Evolutionary conservation across 2,113 vertebrate genomes (phyloP).

Genomic region (Mustela nigripes): DNA sequence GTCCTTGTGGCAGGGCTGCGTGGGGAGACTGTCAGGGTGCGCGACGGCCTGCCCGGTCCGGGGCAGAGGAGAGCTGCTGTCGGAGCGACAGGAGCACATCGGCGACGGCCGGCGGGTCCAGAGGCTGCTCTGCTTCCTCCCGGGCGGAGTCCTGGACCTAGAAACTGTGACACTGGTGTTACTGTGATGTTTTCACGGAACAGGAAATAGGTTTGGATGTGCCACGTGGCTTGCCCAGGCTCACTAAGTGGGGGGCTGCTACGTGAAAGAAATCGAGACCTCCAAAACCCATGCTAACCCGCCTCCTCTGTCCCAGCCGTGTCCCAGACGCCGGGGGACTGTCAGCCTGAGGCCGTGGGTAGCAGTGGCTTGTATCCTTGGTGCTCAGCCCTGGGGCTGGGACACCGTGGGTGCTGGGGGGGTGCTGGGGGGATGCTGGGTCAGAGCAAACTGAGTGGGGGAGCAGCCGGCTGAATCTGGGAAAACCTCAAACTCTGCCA

Average conservation of each 20-base stretch:
- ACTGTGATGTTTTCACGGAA: background rate
- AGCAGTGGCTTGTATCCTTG: background rate
- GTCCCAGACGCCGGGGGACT: too few relatives aligned
- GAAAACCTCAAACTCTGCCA: background rate
- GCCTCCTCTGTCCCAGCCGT: background rate
- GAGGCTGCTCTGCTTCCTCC: background rate
- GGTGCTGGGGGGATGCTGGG: rapidly evolving
- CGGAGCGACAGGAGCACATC: background rate
- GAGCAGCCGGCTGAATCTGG: background rate
- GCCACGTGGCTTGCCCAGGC: background rate
- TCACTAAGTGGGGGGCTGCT: background rate
- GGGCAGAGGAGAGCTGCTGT: background rate
- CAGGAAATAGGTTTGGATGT: background rate
- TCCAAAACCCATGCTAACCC: background rate
- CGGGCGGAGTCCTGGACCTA: background rate
- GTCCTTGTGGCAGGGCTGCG: background rate
- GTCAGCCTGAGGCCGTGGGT: background rate
- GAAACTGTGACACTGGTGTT: background rate
- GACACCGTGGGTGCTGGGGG: rapidly evolving
- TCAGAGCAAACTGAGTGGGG: background rate
- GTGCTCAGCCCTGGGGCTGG: background rate
- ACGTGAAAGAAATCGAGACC: background rate
- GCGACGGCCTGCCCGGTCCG: background rate
- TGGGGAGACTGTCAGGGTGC: too few relatives aligned
- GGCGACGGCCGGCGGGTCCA: background rate